Evolutionary conservation across 2,888 invertebrate genomes (phyloP).

Genomic region (Microctonus aethiopoides): DNA sequence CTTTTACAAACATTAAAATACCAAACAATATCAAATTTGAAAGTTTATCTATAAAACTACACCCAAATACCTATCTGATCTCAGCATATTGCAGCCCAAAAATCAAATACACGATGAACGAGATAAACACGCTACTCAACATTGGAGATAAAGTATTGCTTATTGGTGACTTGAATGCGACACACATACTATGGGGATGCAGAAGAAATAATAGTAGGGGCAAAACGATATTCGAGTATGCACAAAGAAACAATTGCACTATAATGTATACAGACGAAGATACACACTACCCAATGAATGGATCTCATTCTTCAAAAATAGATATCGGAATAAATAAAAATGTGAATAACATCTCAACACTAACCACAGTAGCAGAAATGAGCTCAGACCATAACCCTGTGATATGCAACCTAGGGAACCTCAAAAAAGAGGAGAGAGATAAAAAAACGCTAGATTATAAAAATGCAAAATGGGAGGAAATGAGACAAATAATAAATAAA

Average conservation of each 20-base stretch:
- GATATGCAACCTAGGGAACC: too few relatives aligned
- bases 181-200: slow-evolving; percentile 36
- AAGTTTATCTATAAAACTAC: too few relatives aligned
- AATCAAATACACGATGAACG: slow-evolving; percentile 34
- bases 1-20: too few relatives aligned
- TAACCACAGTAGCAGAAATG: too few relatives aligned
- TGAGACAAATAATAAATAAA: too few relatives aligned
- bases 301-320: slow-evolving; percentile 39
- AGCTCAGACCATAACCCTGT: too few relatives aligned
- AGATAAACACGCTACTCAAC: slow-evolving; percentile 33
- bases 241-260: slow-evolving; percentile 27
- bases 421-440: too few relatives aligned
- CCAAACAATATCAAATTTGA: too few relatives aligned
- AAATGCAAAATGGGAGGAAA: too few relatives aligned
- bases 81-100: neutral
- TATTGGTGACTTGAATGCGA: slow-evolving; percentile 41
- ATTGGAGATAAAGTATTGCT: slow-evolving; percentile 39
- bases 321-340: slow-evolving; percentile 39
- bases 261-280: too few relatives aligned
- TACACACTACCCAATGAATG: slow-evolving; percentile 36
- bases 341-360: slow-evolving; percentile 17
- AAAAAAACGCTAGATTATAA: too few relatives aligned
- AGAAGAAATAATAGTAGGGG: slow-evolving; percentile 34
- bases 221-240: slow-evolving; percentile 23
- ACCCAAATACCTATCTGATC: too few relatives aligned